Percentiles rank a stretch among this genome's conserved stretches.
These are phyloP conservation scores for Bufotes viridis DNA, from an alignment of 2,797 vertebrate genomes.

Conservation along the genomic window DNA sequence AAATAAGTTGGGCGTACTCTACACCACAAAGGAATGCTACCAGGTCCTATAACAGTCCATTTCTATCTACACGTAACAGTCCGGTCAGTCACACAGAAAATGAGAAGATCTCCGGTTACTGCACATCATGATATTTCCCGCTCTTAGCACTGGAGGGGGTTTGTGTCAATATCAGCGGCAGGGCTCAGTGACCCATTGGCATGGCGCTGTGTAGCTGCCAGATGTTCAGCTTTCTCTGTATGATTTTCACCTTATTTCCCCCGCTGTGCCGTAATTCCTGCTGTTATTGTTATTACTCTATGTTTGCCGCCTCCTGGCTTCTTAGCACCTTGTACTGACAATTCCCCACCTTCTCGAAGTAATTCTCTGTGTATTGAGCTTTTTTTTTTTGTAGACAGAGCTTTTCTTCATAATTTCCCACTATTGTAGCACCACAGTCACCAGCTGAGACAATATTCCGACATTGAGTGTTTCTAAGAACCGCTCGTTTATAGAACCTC, in stretches of 20 bases:
- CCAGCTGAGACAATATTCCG: constrained; percentile 39
- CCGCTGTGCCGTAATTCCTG: neutral
- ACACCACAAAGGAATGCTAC: too few species aligned
- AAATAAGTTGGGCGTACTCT: too few species aligned
- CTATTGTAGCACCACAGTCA: constrained; percentile 1
- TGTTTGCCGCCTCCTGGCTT: neutral
- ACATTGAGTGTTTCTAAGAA: constrained; percentile 25
- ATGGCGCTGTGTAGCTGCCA: neutral
- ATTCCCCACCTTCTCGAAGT: neutral
- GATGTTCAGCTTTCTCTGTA: neutral
- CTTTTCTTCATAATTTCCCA: constrained; percentile 12
- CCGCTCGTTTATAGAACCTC: constrained; percentile 17
- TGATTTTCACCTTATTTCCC: constrained; percentile 13
- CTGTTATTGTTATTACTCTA: neutral
- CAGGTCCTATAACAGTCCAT: neutral
- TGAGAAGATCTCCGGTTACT: neutral
- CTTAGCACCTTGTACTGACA: neutral
- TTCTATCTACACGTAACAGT: neutral
- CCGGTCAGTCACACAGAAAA: neutral
- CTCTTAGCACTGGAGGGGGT: neutral
- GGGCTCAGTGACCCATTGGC: neutral
- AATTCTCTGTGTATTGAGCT: neutral
- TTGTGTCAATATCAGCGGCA: neutral
- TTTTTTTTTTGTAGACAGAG: neutral
- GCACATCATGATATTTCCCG: neutral